Evolutionary conservation across 2,888 invertebrate species (phyloP), one percentile per base, ranked within the genome.

Genomic region (Leucoptera coffeella): DNA sequence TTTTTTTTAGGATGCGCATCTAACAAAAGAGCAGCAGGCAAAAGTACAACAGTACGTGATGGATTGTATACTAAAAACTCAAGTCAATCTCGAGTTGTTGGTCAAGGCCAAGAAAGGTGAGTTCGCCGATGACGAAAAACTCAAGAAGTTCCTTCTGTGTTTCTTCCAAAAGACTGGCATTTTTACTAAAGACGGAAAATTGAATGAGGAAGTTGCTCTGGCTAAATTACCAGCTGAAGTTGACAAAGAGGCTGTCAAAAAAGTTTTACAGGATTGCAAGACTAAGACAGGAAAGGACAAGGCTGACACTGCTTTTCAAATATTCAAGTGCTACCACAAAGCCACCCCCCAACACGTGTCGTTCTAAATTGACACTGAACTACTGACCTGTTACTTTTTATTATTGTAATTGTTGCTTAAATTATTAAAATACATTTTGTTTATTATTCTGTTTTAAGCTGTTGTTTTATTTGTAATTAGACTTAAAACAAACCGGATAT

Each of bases 71-170:
- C 61, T 55, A 29, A 48, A 61, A 36, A 40, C 50, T 0, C 58
- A 58, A 0, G 52, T 56, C 1, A 56, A 54, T 15, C 38, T 45
- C 0, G 64, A 65, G 29, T 31, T 56, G 0, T 22, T 65, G 1
- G 44, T 45, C 1, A 52, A 27, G 30, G 60, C 58, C 0, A 59
- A 61, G 29, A 58, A 58, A 29, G 74, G 73, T 0, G 38, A 55
- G 2, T 42, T 62, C 6, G 32, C 35, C 30, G 59, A 73, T 1
- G 65, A 71, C 23, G 57, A 62, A 6, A 44, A 37, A 1, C 34
- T 73, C 1, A 71, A 71, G 35, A 59, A 64, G 23, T 71, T 69
- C 33, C 43, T 53, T 0, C 41, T 61, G 0, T 75, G 74, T 38
- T 58, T 73, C 46, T 60, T 69, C 42, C 44, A 62, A 30, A 69